Evolutionary conservation across 2,113 vertebrate species (phyloP).

Genomic region (Nothocercus nigrocapillus): DNA sequence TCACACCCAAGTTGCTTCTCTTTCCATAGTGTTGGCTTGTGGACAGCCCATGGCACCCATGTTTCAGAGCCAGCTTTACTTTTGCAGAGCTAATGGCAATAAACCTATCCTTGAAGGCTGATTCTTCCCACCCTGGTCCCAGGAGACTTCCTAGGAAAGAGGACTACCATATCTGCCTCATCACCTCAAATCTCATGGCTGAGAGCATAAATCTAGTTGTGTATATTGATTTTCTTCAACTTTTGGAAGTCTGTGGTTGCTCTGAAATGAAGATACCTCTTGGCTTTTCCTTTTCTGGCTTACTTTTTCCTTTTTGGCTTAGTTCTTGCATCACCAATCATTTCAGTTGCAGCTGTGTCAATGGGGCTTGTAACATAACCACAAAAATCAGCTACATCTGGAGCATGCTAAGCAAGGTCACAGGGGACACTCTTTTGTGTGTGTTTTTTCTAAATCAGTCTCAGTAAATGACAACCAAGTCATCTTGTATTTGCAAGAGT

Average conservation of each 20-base stretch:
- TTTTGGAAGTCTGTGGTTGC: neutral
- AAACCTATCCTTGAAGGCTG: neutral
- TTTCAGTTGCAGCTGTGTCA: neutral
- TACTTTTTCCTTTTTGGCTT: neutral
- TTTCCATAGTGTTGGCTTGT: neutral
- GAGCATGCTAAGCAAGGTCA: neutral
- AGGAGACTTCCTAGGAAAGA: neutral
- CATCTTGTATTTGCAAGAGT: neutral
- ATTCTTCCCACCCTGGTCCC: neutral
- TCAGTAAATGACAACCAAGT: conserved; percentile 6
- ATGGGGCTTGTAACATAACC: conserved; percentile 3
- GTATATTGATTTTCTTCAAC: neutral
- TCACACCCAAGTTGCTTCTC: accelerated
- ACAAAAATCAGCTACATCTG: conserved; percentile 43
- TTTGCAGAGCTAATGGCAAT: neutral
- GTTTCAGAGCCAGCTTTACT: accelerated
- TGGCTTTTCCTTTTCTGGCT: neutral
- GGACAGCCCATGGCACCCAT: neutral
- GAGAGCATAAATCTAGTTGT: neutral
- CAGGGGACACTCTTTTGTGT: neutral
- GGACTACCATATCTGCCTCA: neutral
- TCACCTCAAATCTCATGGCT: accelerated
- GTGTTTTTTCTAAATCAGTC: neutral
- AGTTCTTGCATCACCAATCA: neutral
- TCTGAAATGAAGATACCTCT: neutral